Evolutionary conservation across 2,113 vertebrate species (phyloP).

Genomic region (Bettongia penicillata): DNA sequence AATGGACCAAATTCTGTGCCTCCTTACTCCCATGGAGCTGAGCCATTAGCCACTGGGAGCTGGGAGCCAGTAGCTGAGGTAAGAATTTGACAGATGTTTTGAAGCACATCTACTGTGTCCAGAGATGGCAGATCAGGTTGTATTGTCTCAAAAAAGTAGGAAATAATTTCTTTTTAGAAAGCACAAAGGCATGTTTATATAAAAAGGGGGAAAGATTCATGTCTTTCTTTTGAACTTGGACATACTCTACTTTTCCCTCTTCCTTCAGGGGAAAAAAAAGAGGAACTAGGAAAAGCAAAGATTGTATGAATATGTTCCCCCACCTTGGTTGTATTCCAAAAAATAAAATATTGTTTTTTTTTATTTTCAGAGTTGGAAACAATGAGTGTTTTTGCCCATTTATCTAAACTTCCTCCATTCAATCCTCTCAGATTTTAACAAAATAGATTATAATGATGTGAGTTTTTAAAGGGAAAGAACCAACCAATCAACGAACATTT

Average conservation of each 20-base stretch:
- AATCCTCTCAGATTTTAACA: slow-evolving; percentile 39
- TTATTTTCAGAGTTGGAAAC: slow-evolving; percentile 61
- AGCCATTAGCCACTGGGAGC: not conserved
- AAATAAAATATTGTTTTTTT: not conserved
- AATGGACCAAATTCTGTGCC: slow-evolving; percentile 10
- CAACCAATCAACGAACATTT: not conserved
- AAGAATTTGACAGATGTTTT: slow-evolving; percentile 69
- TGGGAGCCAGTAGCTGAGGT: slow-evolving; percentile 70
- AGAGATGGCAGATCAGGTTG: slow-evolving; percentile 73
- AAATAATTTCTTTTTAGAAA: slow-evolving; percentile 85
- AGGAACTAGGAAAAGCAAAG: not conserved
- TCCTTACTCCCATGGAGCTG: not conserved
- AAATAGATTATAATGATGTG: not conserved
- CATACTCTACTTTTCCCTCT: slow-evolving; percentile 38
- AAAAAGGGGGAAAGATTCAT: slow-evolving; percentile 76
- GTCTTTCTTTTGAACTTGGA: slow-evolving; percentile 76
- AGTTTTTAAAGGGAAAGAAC: not conserved
- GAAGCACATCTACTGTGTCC: slow-evolving; percentile 79
- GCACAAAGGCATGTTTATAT: slow-evolving; percentile 77
- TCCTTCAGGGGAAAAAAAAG: not conserved
- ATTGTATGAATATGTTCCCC: slow-evolving; percentile 46
- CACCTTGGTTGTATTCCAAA: slow-evolving; percentile 53
- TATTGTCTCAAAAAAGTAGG: slow-evolving; percentile 84
- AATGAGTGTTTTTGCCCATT: not conserved
- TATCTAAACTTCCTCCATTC: slow-evolving; percentile 1